Evolutionary conservation across 2,888 invertebrate species (phyloP).

Genomic region (Agriopis leucophaearia): DNA sequence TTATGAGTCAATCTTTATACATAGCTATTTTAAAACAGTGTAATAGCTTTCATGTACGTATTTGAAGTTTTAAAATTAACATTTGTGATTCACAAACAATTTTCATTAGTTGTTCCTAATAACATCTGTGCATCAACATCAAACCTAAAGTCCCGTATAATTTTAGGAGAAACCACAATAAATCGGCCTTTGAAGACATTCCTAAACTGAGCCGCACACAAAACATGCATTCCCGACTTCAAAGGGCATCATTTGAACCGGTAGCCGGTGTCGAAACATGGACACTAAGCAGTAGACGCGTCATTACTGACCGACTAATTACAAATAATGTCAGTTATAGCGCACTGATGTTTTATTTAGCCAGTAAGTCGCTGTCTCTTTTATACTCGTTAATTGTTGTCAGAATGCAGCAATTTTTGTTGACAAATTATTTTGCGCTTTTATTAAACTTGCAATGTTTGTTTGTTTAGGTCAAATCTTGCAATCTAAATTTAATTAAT

Average conservation of each 20-base stretch:
- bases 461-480: no score
- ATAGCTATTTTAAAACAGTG: no score
- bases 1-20: no score
- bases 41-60: no score
- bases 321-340: not conserved
- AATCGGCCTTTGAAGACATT: slow-evolving; percentile 31
- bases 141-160: slow-evolving; percentile 16
- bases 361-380: not conserved
- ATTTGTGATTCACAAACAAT: not conserved
- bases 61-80: no score
- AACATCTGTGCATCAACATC: not conserved
- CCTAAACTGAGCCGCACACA: slow-evolving; percentile 21
- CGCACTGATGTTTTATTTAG: not conserved
- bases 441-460: no score
- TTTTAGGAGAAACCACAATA: slow-evolving; percentile 30
- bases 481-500: no score
- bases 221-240: slow-evolving; percentile 38
- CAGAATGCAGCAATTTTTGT: no score
- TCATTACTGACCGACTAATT: not conserved
- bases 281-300: slow-evolving; percentile 1
- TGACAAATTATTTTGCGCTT: no score
- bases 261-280: not conserved
- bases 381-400: not conserved
- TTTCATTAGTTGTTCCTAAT: not conserved
- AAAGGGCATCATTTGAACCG: slow-evolving; percentile 28